These are phyloP conservation scores for Drosophila parabipectinata DNA, from an alignment of 1,140 invertebrate genomes.

Conservation along the genomic window DNA sequence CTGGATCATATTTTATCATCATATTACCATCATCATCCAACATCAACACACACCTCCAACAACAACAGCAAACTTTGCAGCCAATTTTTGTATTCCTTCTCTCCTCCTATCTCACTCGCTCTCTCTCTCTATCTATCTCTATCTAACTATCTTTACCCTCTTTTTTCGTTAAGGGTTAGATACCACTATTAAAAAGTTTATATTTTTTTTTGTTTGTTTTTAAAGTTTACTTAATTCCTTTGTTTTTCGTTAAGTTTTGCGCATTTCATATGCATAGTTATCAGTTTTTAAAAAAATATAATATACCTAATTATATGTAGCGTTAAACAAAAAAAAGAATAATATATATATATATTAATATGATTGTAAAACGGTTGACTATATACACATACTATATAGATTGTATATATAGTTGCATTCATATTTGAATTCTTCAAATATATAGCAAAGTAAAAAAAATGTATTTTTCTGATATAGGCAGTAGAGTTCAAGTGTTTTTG, in stretches of 20 bases:
- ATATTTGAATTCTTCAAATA: conserved; percentile 23
- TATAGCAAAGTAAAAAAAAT: conserved; percentile 41
- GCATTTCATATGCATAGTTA: conserved; percentile 69
- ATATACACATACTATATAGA: conserved; percentile 19
- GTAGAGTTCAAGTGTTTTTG: conserved; percentile 42
- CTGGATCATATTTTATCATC: background rate
- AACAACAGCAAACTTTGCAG: conserved; percentile 48
- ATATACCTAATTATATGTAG: conserved; percentile 18
- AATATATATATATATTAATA: conserved; percentile 6
- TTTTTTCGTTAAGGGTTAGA: conserved; percentile 23
- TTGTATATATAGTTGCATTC: conserved; percentile 11
- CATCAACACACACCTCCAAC: conserved; percentile 9
- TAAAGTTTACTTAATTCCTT: conserved; percentile 39
- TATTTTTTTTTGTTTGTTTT: conserved; percentile 6
- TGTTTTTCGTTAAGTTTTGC: conserved; percentile 31
- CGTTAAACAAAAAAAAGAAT: conserved; percentile 25
- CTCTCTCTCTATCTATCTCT: conserved; percentile 19
- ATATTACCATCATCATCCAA: conserved; percentile 8
- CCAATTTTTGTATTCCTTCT: conserved; percentile 34
- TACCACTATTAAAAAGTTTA: conserved; percentile 46
- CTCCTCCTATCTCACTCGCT: conserved; percentile 4
- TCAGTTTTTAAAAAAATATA: conserved; percentile 31
- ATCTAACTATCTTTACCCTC: conserved; percentile 14
- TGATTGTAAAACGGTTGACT: conserved; percentile 28
- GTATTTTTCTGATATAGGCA: conserved; percentile 55